Evolutionary conservation across 2,113 vertebrate genomes (phyloP), one percentile per base, ranked within the genome.

Genomic region (Hippopotamus amphibius): DNA sequence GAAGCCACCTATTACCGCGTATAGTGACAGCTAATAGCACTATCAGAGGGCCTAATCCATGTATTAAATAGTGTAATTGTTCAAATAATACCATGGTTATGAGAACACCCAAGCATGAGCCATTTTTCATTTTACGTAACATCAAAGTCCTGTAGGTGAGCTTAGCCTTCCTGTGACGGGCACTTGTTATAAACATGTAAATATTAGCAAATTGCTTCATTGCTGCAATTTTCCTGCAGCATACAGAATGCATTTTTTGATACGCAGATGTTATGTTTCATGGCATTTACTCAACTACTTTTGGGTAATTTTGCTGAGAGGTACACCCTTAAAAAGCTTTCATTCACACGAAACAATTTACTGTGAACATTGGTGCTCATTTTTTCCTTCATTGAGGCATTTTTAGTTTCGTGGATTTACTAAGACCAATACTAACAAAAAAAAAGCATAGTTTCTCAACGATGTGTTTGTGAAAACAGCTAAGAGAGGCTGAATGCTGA

Each of bases 41-140:
- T 98, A 98, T 98, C 98, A 98, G 98, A 98, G 97, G 93, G 97
- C 98, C 98, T 99, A 99, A 99, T 99, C 98, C 98, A 97, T 98
- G 98, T 97, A 98, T 98, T 99, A 98, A 98, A 98, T 97, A 96
- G 86, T 88, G 97, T 98, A 98, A 98, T 98, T 98, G 98, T 98
- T 99, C 98, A 98, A 98, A 98, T 98, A 98, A 98, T 98, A 98
- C 99, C 98, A 97, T 2, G 63, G 89, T 98, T 98, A 98, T 98
- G 96, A 98, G 98, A 98, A 98, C 98, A 98, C 98, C 98, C 98
- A 98, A 93, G 97, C 19, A 85, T 97, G 96, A 97, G 93, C 74
- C 30, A 96, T 96, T 98, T 98, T 97, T 98, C 89, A 97, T 98
- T 98, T 98, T 95, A 91, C 55, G 76, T 59, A 89, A 72, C 30